Conservation (phyloP, 2,113 vertebrate genomes). For the Fulmarus glacialis region DNA sequence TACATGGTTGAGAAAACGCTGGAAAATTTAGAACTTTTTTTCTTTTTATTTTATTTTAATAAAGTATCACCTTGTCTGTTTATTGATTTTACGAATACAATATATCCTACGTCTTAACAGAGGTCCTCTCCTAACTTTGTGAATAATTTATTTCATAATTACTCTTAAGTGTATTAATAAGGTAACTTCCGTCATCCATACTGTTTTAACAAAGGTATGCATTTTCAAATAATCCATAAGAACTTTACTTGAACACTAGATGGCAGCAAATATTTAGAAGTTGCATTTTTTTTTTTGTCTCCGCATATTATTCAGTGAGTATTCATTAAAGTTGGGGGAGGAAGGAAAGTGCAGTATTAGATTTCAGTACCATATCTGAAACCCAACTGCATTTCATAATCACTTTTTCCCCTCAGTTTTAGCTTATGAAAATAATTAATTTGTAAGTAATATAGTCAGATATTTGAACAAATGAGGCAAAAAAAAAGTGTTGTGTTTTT, state of each 20-base stretch:
- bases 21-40: background rate
- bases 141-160: background rate
- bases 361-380: background rate
- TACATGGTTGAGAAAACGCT: background rate
- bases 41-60: background rate
- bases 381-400: background rate
- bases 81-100: background rate
- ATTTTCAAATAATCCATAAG: background rate
- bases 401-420: background rate
- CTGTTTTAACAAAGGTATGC: background rate
- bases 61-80: background rate
- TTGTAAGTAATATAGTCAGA: background rate
- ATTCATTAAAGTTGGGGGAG: background rate
- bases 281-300: constrained; percentile 2
- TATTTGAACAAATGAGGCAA: background rate
- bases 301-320: constrained; percentile 60
- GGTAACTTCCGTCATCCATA: background rate
- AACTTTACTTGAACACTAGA: constrained; percentile 58
- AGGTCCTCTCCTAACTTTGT: background rate
- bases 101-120: background rate
- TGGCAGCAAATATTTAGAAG: constrained; percentile 76
- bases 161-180: background rate
- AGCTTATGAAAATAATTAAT: background rate
- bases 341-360: background rate
- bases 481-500: rapidly evolving